phyloP scores from a whole-genome alignment of 2,797 vertebrate species.

The Vultur gryphus region DNA sequence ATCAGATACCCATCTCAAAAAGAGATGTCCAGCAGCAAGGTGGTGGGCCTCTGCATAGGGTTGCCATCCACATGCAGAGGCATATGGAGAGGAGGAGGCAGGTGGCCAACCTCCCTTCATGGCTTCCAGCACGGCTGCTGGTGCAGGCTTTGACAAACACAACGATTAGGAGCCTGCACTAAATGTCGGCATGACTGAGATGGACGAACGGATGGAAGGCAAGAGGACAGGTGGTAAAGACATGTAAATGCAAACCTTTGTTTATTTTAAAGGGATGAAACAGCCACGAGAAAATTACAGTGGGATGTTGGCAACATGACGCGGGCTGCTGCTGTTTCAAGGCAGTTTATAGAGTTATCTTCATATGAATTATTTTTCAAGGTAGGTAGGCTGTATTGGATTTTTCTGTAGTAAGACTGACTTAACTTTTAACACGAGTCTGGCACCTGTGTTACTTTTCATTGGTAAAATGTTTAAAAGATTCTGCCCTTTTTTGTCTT shows the following conservation, averaged over 20 bases:
- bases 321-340: background rate
- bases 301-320: background rate
- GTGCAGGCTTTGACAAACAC: background rate
- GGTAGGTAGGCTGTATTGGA: background rate
- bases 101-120: background rate
- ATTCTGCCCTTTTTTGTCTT: background rate
- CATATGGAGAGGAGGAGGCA: background rate
- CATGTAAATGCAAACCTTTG: rapidly evolving
- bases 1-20: background rate
- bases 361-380: background rate
- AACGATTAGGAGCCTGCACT: background rate
- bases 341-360: background rate
- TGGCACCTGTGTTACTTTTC: background rate
- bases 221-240: background rate
- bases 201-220: background rate
- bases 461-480: background rate
- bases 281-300: background rate
- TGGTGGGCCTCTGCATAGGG: background rate
- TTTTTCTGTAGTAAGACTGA: background rate
- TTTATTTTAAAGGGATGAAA: background rate
- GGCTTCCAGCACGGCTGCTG: background rate
- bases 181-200: too few species aligned
- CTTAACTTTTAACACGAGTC: background rate
- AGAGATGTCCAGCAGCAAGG: background rate
- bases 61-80: background rate